Evolutionary conservation across 2,113 vertebrate genomes (phyloP).

Genomic region (Takifugu bimaculatus): DNA sequence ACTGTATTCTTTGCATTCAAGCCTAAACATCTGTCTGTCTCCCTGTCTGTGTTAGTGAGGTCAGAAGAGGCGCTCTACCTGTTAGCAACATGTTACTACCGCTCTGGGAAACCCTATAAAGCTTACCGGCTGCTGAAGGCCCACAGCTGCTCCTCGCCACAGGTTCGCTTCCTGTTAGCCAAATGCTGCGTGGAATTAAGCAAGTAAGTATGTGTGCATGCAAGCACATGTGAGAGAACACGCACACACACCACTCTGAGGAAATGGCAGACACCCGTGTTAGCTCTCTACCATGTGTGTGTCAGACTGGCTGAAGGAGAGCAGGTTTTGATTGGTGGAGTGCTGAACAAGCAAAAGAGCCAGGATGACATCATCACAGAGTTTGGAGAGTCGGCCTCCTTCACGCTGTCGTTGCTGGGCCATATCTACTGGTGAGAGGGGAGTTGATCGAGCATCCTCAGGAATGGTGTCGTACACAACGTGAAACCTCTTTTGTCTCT

Average conservation of each 20-base stretch:
- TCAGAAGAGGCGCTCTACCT: conserved; percentile 64
- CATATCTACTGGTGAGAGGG: conserved; percentile 91
- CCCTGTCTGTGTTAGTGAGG: conserved; percentile 10
- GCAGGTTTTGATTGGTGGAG: conserved; percentile 95
- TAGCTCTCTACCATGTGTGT: conserved; percentile 3
- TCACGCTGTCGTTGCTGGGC: conserved; percentile 92
- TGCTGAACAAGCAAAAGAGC: conserved; percentile 97
- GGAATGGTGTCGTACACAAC: neutral
- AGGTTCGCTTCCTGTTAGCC: conserved; percentile 95
- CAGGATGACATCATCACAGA: conserved; percentile 96
- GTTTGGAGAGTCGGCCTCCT: conserved; percentile 96
- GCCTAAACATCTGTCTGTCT: neutral
- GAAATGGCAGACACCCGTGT: neutral
- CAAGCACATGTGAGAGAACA: too few relatives aligned
- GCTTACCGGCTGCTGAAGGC: conserved; percentile 95
- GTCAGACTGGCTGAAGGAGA: conserved; percentile 94
- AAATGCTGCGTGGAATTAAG: conserved; percentile 97
- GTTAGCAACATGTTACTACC: conserved; percentile 95
- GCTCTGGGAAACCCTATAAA: conserved; percentile 97
- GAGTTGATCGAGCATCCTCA: neutral
- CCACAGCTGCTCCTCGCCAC: conserved; percentile 91
- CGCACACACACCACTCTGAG: neutral
- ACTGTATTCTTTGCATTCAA: too few relatives aligned
- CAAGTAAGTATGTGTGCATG: conserved; percentile 86
- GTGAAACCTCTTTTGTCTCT: neutral